A percentile compares a stretch with the other conserved stretches of the same genome.
phyloP scores from a whole-genome alignment of 1,140 invertebrate genomes.

The Phymastichus coffea region DNA sequence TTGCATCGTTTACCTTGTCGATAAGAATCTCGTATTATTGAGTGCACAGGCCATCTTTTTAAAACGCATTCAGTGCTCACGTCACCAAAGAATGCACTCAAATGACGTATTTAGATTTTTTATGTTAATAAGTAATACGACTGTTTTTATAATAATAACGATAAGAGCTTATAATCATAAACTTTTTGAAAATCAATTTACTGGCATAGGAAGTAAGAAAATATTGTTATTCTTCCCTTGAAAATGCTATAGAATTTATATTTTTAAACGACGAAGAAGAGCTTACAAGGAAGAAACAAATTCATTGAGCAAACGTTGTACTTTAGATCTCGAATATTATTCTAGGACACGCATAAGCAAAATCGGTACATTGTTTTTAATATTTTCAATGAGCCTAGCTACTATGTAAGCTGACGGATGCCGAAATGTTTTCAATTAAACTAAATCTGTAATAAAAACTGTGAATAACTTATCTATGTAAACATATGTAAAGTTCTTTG shows the following conservation, averaged over 20 bases:
- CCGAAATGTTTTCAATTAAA: conserved; percentile 23
- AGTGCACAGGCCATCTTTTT: too few relatives aligned
- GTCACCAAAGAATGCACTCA: conserved; percentile 25
- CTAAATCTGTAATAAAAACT: conserved; percentile 16
- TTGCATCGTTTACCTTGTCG: too few relatives aligned
- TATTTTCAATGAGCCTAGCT: not conserved
- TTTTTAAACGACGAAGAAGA: conserved; percentile 19
- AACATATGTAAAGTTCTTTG: conserved; percentile 23
- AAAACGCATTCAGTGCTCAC: not conserved
- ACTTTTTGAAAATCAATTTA: not conserved
- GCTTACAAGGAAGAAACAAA: conserved; percentile 14
- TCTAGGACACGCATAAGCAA: not conserved
- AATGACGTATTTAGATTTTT: not conserved
- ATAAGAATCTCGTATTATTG: too few relatives aligned
- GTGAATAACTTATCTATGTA: conserved; percentile 22
- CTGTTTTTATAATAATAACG: too few relatives aligned
- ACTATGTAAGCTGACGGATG: conserved; percentile 2
- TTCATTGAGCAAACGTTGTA: not conserved
- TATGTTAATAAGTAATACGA: not conserved
- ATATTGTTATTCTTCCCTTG: conserved; percentile 5
- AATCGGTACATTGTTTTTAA: not conserved
- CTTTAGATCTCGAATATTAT: conserved; percentile 14
- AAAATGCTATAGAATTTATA: conserved; percentile 14
- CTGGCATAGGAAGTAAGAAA: not conserved
- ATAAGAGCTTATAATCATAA: not conserved